phyloP scores from a whole-genome alignment of 2,888 invertebrate genomes.

The Volucella bombylans region DNA sequence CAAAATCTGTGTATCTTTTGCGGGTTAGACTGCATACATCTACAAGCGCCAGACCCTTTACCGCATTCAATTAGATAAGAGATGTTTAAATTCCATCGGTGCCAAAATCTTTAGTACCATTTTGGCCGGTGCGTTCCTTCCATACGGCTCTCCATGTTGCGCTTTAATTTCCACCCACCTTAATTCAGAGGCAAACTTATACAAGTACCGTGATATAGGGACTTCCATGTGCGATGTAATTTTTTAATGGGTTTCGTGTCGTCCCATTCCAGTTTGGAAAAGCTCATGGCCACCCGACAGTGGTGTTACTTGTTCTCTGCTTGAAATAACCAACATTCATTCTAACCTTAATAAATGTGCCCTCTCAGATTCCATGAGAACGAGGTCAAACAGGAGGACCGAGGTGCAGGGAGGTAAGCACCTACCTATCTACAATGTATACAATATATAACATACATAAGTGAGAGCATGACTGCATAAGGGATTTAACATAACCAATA shows the following conservation, averaged over 20 bases:
- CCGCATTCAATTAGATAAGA: constrained; percentile 64
- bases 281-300: constrained; percentile 42
- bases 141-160: constrained; percentile 20
- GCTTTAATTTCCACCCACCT: constrained; percentile 31
- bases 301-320: constrained; percentile 37
- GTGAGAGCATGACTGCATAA: constrained; percentile 37
- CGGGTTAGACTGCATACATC: constrained; percentile 12
- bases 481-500: constrained; percentile 42
- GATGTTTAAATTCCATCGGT: constrained; percentile 54
- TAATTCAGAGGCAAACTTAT: constrained; percentile 39
- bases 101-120: constrained; percentile 46
- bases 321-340: constrained; percentile 57
- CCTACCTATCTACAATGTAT: not conserved
- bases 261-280: constrained; percentile 12
- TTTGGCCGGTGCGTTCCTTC: constrained; percentile 45
- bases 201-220: constrained; percentile 22
- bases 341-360: constrained; percentile 69
- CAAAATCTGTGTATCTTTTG: constrained; percentile 16
- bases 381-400: constrained; percentile 71
- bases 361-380: constrained; percentile 64
- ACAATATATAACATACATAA: constrained; percentile 26
- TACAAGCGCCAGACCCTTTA: not conserved
- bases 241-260: constrained; percentile 72
- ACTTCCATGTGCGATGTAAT: constrained; percentile 70
- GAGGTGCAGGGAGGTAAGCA: constrained; percentile 48